A percentile compares a stretch with the other conserved stretches of the same genome.
These are phyloP conservation scores for Raja brachyura DNA, from an alignment of 2,113 vertebrate species.

Conservation along the genomic window DNA sequence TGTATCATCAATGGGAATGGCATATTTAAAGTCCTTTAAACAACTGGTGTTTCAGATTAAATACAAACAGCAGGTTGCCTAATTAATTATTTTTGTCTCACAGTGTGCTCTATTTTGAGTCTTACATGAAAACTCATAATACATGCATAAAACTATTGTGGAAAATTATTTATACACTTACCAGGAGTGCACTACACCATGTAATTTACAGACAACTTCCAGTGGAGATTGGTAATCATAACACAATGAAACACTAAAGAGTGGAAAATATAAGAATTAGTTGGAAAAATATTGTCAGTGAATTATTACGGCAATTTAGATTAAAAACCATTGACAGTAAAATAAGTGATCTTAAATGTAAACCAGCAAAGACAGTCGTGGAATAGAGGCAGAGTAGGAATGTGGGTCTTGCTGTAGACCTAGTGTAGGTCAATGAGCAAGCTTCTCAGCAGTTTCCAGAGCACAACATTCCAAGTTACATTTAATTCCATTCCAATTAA, in stretches of 20 bases:
- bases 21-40: neutral
- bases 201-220: constrained; percentile 38
- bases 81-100: constrained; percentile 32
- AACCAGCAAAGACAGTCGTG: neutral
- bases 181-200: constrained; percentile 30
- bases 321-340: neutral
- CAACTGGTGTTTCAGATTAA: neutral
- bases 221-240: constrained; percentile 35
- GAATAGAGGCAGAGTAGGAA: neutral
- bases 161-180: constrained; percentile 36
- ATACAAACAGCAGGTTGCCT: constrained; percentile 26
- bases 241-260: constrained; percentile 33
- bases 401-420: neutral
- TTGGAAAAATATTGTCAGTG: constrained; percentile 28
- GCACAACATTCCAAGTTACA: neutral
- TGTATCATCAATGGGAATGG: neutral
- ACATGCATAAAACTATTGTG: constrained; percentile 34
- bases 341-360: neutral
- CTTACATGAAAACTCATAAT: neutral
- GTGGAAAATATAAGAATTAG: constrained; percentile 33
- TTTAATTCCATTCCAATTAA: neutral
- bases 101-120: constrained; percentile 18
- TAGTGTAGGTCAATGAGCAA: neutral
- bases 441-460: neutral
- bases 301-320: constrained; percentile 20